phyloP scores from a whole-genome alignment of 2,888 invertebrate species.

The Augochlorella aurata region DNA sequence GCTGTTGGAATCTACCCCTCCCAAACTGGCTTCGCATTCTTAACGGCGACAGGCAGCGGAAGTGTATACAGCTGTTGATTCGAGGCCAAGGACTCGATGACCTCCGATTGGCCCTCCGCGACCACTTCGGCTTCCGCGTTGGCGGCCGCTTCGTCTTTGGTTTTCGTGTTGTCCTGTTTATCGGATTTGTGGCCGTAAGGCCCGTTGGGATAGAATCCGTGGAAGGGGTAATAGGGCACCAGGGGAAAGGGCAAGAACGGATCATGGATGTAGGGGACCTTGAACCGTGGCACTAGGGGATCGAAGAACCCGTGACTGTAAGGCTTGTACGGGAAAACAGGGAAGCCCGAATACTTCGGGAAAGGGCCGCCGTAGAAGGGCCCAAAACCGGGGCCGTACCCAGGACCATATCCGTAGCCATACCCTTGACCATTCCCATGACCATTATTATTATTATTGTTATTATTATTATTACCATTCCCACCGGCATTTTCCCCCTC shows the following conservation, averaged over 20 bases:
- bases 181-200: not conserved
- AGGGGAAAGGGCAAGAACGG: not conserved
- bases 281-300: not conserved
- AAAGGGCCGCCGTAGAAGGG: constrained; percentile 39
- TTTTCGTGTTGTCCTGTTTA: not conserved
- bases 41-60: not conserved
- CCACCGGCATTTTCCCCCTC: not conserved
- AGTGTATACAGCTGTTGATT: not conserved
- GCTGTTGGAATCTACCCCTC: not conserved
- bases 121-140: constrained; percentile 8
- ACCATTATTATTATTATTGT: not conserved
- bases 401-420: constrained; percentile 10
- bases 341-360: constrained; percentile 36
- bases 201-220: not conserved
- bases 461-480: not conserved
- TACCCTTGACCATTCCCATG: not conserved
- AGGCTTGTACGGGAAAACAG: constrained; percentile 36
- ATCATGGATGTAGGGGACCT: constrained; percentile 19
- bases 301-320: constrained; percentile 23
- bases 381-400: constrained; percentile 37
- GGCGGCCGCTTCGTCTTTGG: not conserved
- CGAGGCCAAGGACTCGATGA: constrained; percentile 2
- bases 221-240: constrained; percentile 1
- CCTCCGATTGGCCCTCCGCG: constrained; percentile 20
- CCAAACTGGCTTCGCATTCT: not conserved